Evolutionary conservation across 1,140 invertebrate genomes (phyloP).

Genomic region (Eupeodes corollae): DNA sequence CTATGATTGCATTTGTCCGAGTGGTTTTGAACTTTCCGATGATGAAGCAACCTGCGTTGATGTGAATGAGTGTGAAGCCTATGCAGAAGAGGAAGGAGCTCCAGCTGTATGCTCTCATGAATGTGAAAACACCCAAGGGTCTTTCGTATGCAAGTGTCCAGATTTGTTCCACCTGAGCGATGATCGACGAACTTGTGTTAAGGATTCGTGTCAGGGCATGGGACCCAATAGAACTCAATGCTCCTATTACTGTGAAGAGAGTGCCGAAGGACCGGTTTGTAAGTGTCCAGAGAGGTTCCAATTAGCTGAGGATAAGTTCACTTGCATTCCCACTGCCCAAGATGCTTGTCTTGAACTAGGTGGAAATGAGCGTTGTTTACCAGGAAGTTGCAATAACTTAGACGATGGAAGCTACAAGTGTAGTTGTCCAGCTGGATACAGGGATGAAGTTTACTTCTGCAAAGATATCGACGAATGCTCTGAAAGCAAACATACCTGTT

Average conservation of each 20-base stretch:
- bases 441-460: conserved; percentile 22
- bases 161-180: conserved; percentile 22
- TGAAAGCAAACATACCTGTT: conserved; percentile 58
- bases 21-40: conserved; percentile 39
- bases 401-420: conserved; percentile 42
- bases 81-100: conserved; percentile 30
- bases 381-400: conserved; percentile 43
- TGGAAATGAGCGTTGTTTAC: conserved; percentile 20
- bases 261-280: conserved; percentile 35
- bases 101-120: conserved; percentile 41
- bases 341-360: conserved; percentile 38
- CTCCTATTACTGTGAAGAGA: conserved; percentile 45
- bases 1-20: conserved; percentile 50
- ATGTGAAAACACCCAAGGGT: conserved; percentile 55
- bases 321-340: conserved; percentile 43
- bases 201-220: conserved; percentile 25
- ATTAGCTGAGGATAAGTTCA: conserved; percentile 37
- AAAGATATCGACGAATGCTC: conserved; percentile 66
- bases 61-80: conserved; percentile 54
- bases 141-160: conserved; percentile 47
- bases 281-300: conserved; percentile 42
- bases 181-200: conserved; percentile 31
- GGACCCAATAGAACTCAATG: conserved; percentile 38
- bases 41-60: conserved; percentile 40
- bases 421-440: conserved; percentile 39